A percentile compares a stretch with the other conserved stretches of the same genome.
Conservation (phyloP, 2,113 vertebrate genomes). For the Paratilapia polleni region DNA sequence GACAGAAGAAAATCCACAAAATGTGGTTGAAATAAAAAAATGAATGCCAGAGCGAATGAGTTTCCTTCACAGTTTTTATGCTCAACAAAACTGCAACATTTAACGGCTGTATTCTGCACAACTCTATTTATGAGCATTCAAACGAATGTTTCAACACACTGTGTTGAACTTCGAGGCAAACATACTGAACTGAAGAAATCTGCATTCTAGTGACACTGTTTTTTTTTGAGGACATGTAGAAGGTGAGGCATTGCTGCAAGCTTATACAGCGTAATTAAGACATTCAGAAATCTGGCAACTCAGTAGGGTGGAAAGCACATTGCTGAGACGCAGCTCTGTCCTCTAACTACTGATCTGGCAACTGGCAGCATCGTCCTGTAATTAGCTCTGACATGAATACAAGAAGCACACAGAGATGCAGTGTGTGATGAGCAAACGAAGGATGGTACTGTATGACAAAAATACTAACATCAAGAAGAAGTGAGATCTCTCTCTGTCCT, state of each 20-base stretch:
- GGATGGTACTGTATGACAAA: conserved; percentile 45
- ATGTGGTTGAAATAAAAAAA: background rate
- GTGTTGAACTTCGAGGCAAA: conserved; percentile 19
- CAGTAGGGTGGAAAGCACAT: conserved; percentile 54
- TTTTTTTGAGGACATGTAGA: conserved; percentile 42
- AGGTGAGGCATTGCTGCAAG: conserved; percentile 48
- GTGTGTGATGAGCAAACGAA: conserved; percentile 62
- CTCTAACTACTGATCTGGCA: conserved; percentile 63
- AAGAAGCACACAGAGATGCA: conserved; percentile 38
- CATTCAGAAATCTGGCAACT: conserved; percentile 57
- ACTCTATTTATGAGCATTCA: background rate
- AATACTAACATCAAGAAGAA: conserved; percentile 37
- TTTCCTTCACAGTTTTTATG: too few relatives aligned
- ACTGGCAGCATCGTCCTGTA: conserved; percentile 46
- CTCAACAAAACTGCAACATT: background rate
- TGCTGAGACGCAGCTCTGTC: conserved; percentile 41
- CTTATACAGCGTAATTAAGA: conserved; percentile 45
- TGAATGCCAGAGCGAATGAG: too few relatives aligned
- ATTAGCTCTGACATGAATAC: conserved; percentile 68
- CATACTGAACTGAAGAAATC: background rate
- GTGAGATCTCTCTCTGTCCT: background rate
- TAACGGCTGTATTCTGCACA: background rate
- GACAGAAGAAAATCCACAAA: background rate
- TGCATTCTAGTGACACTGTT: conserved; percentile 1
- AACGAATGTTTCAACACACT: background rate